Base-by-base conservation (phyloP, 92 coral and sea anemone genomes). In the Umimayanthus kanabou region DNA sequence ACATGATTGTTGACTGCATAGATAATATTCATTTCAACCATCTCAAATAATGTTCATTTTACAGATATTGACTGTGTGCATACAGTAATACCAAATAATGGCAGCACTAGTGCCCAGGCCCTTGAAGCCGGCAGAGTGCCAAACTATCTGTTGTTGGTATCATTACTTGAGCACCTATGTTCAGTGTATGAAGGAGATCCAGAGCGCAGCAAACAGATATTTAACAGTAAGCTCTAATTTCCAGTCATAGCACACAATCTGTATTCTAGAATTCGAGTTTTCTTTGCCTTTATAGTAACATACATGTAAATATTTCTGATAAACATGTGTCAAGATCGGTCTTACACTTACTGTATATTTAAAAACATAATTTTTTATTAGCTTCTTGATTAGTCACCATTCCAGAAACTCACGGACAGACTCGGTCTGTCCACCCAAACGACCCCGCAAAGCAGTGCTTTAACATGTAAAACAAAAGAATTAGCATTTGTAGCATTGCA, bases 81-180 rank as follows among this genome's bases (percentile, higher is more conserved):
- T 16, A 93, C 98, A 88, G 92, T 91, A 20, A 89, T 88, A 20
- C 88, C 91, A 49, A 88, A 77, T 77, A 93, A 91, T 79, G 85
- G 88, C 57, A 78, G 85, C 42, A 82, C 89, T 79, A 93, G 94
- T 87, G 90, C 94, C 55, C 96, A 95, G 88, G 95, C 99, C 71
- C 94, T 97, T 80, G 99, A 97, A 80, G 77, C 76, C 7, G 94
- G 95, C 70, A 87, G 98, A 33, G 96, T 97, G 39, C 99, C 99
- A 55, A 97, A 97, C 91, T 93, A 97, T 88, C 92, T 97, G 29
- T 76, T 97, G 53, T 88, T 97, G 65, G 95, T 95, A 26, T 96
- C 99, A 5, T 87, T 97, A n/a, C 89, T 97, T 74, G 95, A 97
- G 87, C 97, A 93, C 61, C 94, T 95, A 25, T 97, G 99, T 90